Percentiles rank a stretch among this genome's conserved stretches.
Evolutionary conservation across 2,797 vertebrate genomes (phyloP).

Genomic region (Artibeus jamaicensis): DNA sequence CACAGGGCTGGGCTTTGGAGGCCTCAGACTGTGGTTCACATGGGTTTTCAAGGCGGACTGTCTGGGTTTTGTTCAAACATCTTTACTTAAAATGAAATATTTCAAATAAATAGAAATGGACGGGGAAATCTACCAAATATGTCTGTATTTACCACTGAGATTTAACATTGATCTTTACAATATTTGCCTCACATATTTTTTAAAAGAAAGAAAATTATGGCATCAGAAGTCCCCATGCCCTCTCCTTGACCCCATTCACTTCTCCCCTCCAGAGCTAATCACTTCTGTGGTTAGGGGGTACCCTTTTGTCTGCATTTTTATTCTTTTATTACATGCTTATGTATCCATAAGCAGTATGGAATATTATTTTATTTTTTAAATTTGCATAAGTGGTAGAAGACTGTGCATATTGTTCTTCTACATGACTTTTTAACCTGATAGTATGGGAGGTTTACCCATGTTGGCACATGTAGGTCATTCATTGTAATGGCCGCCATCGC

Average conservation of each 20-base stretch:
- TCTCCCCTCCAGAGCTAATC: background rate
- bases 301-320: background rate
- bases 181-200: background rate
- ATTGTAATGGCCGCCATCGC: background rate
- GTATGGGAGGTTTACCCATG: background rate
- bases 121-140: constrained; percentile 14
- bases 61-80: constrained; percentile 51
- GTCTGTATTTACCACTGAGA: background rate
- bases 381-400: background rate
- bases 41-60: constrained; percentile 16
- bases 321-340: background rate
- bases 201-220: background rate
- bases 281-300: background rate
- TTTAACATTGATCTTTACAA: background rate
- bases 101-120: constrained; percentile 26
- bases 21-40: background rate
- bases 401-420: background rate
- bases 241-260: background rate
- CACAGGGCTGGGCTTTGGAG: background rate
- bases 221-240: background rate
- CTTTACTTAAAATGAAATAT: constrained; percentile 43
- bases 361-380: background rate
- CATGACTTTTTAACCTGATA: background rate
- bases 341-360: background rate
- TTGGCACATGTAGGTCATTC: background rate